Base-by-base conservation (phyloP, 2,113 vertebrate species). In the Semicossyphus pulcher region DNA sequence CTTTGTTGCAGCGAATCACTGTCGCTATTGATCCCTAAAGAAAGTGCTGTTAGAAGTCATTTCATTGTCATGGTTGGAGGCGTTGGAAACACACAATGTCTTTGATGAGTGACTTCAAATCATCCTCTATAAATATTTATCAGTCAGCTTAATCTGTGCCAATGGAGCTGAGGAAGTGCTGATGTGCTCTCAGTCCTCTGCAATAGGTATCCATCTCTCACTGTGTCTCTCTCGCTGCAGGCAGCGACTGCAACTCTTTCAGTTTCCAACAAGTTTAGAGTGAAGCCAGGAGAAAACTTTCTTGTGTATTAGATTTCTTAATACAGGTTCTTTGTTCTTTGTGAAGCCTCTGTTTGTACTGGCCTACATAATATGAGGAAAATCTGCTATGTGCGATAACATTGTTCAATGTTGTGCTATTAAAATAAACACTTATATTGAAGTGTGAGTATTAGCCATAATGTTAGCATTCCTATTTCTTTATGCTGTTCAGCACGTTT, bases 41-140 rank as follows among this genome's bases (percentile, higher is more conserved):
- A 57, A 61, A 79, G 60, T 81, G 74, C 61, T 64, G 86, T 71
- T 85, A 58, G 84, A 78, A 88, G 60, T 65, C 31, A 68, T 77
- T 88, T 86, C 47, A 69, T 68, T 68, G 53, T 69, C 71, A 65
- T 60, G 51, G 48, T 62, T 79, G 45, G 58, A 63, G 44, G 71
- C 66, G 29, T 73, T 26, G 54, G 85, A 76, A 83, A 81, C 80
- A 54, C 34, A 72, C 75, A 45, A 57, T 76, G 77, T 73, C 18
- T 81, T 76, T 88, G 87, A 87, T 81, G 58, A 78, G 85, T 84
- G 47, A 74, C 80, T 73, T 59, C n/a, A 81, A 76, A 86, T 83
- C 1, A 58, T 25, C 28, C 71, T 81, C 86, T 52, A 86, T 88
- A 86, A 89, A 89, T 91, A 90, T 91, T 85, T 84, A 90, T 76